Conservation (phyloP, 2,113 vertebrate genomes). For the Petrocephalus zakoni region DNA sequence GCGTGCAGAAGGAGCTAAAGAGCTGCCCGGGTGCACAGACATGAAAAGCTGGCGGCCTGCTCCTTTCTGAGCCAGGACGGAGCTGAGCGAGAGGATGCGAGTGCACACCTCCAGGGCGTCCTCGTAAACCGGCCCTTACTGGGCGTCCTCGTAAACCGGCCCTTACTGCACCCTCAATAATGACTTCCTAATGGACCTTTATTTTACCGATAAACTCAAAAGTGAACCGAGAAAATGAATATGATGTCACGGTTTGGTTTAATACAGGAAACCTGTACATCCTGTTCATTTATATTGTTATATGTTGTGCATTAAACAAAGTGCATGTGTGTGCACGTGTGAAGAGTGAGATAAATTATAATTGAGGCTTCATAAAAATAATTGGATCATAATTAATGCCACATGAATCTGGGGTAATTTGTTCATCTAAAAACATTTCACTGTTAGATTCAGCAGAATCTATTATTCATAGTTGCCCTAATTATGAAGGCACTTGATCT, state of each 20-base stretch:
- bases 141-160: not conserved
- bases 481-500: not conserved
- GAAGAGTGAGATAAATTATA: not conserved
- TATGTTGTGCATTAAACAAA: not conserved
- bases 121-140: not conserved
- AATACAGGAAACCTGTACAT: not conserved
- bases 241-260: not conserved
- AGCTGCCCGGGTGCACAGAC: not conserved
- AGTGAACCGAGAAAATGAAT: not conserved
- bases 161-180: too few relatives aligned
- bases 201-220: not conserved
- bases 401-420: slow-evolving; percentile 1
- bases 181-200: not conserved
- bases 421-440: slow-evolving; percentile 2
- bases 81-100: not conserved
- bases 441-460: not conserved
- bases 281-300: not conserved
- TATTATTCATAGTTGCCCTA: slow-evolving; percentile 9
- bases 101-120: not conserved
- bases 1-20: not conserved
- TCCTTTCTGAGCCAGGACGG: not conserved
- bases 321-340: not conserved
- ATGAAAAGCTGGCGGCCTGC: not conserved
- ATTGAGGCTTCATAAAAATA: not conserved
- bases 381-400: not conserved